Base-by-base conservation (phyloP, 1,140 invertebrate species). In the Macrocentrus cingulum region DNA sequence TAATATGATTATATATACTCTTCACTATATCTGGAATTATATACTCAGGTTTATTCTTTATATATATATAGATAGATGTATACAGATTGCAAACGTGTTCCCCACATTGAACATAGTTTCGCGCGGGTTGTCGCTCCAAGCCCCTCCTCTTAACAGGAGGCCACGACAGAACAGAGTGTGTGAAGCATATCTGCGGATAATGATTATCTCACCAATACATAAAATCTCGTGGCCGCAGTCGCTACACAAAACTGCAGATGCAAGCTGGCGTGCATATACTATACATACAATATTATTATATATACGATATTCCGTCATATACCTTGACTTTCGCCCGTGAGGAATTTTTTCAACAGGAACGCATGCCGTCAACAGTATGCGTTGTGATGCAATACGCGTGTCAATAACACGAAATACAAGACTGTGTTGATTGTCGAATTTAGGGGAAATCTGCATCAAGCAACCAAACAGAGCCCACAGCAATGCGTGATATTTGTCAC, bases 331-430 rank as follows among this genome's bases (percentile, higher is more conserved):
- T 77, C 75, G 77, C 72, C 74, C 74, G 72, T 75, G 76, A 79
- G 76, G 77, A 79, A 79, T 78, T 79, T 79, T 79, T 78, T 77
- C 74, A 79, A 75, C 76, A 79, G 77, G 77, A 75, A 76, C 76
- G 75, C 77, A 79, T 79, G 73, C 59, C 56, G 65, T 50, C 48
- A 46, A 44, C 59, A 36, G 66, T 59, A 68, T 45, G 69, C 66
- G 67, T 61, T 59, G 51, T 64, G 65, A 67, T 68, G 67, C 66
- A 65, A 66, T 65, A 63, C 67, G 65, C 66, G 37, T 53, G 44
- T 52, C 22, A 51, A 49, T 36, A 41, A 52, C 46, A n/a, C n/a
- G n/a, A n/a, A n/a, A n/a, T n/a, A n/a, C n/a, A n/a, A n/a, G n/a
- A n/a, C n/a, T n/a, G n/a, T n/a, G n/a, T n/a, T n/a, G n/a, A n/a